phyloP scores from a whole-genome alignment of 2,113 vertebrate species.

The Tupaia chinensis region DNA sequence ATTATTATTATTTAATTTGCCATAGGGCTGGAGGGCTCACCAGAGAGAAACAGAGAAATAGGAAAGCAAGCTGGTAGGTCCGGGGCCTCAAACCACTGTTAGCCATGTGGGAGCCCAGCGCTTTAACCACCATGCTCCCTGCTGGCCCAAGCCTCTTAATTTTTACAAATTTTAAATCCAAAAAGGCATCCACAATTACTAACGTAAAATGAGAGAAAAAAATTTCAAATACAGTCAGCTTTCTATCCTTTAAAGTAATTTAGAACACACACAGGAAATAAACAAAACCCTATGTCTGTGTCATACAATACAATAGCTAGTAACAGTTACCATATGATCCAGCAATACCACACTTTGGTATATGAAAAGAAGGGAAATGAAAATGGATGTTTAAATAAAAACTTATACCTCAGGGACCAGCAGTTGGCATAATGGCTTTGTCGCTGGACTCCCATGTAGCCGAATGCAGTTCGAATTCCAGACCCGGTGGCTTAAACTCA shows the following conservation, averaged over 20 bases:
- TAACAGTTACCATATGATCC: not conserved
- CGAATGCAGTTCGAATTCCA: too few species aligned
- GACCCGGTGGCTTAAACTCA: too few species aligned
- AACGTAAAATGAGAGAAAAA: not conserved
- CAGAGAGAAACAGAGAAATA: too few species aligned
- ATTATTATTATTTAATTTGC: too few species aligned
- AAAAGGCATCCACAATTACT: constrained; percentile 4
- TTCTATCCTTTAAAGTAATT: not conserved
- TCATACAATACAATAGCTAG: not conserved
- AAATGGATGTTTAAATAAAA: not conserved
- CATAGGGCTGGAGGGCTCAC: too few species aligned
- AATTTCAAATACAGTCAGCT: not conserved
- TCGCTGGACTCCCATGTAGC: too few species aligned
- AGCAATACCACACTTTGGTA: not conserved
- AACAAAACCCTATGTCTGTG: not conserved
- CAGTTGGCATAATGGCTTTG: too few species aligned
- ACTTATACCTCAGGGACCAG: not conserved
- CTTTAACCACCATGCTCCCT: too few species aligned
- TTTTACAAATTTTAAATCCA: not conserved
- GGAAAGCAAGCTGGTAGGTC: too few species aligned
- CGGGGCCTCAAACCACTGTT: too few species aligned
- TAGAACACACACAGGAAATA: constrained; percentile 1
- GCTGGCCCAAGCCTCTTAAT: not conserved
- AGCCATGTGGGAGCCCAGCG: too few species aligned
- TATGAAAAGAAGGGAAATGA: not conserved